A percentile compares a stretch with the other conserved stretches of the same genome.
These are phyloP conservation scores for Tamandua tetradactyla DNA, from an alignment of 2,797 vertebrate species.

Conservation along the genomic window DNA sequence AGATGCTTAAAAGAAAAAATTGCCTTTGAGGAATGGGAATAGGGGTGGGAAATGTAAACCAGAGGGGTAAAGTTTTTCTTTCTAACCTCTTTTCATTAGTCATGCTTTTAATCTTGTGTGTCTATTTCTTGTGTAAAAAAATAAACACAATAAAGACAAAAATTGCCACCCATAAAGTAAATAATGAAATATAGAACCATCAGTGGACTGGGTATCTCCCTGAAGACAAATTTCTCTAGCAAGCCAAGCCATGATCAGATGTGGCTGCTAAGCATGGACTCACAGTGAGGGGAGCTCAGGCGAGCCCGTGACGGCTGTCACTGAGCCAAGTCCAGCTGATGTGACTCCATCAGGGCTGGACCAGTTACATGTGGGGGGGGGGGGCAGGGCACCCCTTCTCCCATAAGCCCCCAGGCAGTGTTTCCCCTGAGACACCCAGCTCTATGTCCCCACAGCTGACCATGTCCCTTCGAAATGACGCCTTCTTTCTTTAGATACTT, in stretches of 20 bases:
- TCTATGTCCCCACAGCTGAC: neutral
- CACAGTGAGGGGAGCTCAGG: neutral
- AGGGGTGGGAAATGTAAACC: neutral
- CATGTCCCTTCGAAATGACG: neutral
- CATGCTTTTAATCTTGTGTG: neutral
- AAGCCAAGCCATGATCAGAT: neutral
- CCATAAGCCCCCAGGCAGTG: no score
- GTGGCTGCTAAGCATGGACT: neutral
- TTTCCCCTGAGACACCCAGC: neutral
- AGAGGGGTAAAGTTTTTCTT: neutral
- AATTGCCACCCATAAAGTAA: neutral
- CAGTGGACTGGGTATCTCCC: neutral
- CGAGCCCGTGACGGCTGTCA: neutral
- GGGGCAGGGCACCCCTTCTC: neutral
- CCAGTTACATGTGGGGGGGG: accelerated
- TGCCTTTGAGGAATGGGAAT: neutral
- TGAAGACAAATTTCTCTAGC: neutral
- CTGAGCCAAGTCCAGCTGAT: neutral
- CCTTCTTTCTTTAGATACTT: neutral
- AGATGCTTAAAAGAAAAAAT: constrained; percentile 1
- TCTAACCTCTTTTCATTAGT: neutral
- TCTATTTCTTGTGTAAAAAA: neutral
- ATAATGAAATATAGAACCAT: neutral
- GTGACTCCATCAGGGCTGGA: neutral
- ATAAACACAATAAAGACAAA: neutral